Base-by-base conservation (phyloP, 2,113 vertebrate genomes). In the Pelodiscus sinensis region DNA sequence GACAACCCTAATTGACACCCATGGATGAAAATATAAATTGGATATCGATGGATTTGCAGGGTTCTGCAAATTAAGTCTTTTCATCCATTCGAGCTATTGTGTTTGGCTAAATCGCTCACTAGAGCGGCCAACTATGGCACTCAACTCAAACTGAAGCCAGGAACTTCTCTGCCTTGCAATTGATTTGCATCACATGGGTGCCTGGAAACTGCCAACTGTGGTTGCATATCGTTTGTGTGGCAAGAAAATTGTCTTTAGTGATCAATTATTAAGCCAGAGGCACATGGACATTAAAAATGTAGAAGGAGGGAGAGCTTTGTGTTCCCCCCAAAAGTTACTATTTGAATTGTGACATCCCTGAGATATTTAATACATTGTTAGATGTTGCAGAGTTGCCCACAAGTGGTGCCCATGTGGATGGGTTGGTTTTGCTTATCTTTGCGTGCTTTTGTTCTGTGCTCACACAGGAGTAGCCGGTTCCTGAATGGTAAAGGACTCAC, bases 131-230 rank as follows among this genome's bases (percentile, higher is more conserved):
- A 58, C 19, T 8, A 19, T 18, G 88, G 73, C 77, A 14, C 91
- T 94, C 2, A 1, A n/a, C 77, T 87, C 92, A 60, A 51, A 3
- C 27, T 3, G 1, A 9, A 52, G 22, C 57, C 50, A 1, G 58
- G 84, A 9, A 2, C 79, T 44, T 57, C 44, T 62, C 31, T 86
- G 88, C 86, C 75, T 24, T 52, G 85, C 92, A 88, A 54, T 83
- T 16, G 0, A 7, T 27, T 60, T 55, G 1, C 52, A 15, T 10
- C 14, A 0, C 1, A 0, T 27, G 14, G 38, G 24, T 77, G 35
- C 73, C 88, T 80, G n/a, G 81, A 58, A 3, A 9, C 16, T 18
- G 81, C 86, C 86, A 14, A 4, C 0, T 0, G 65, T 29, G 54
- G 50, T 88, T 10, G 3, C 19, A n/a, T 4, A 9, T 52, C 57